Base-by-base conservation (phyloP, 2,888 invertebrate genomes). In the Ophion ventricosus region DNA sequence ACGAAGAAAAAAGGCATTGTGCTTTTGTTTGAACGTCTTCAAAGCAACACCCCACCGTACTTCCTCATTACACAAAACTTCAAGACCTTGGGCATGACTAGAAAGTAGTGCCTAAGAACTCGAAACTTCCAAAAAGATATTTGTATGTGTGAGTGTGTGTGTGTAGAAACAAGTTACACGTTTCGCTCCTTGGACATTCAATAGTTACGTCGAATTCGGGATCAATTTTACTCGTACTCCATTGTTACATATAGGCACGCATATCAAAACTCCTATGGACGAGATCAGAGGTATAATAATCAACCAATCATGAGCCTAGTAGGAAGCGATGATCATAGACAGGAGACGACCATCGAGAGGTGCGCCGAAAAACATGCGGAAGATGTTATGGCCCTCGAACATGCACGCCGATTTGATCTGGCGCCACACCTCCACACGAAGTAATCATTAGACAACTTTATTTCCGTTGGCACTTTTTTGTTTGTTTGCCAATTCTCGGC, bases 381-480 rank as follows among this genome's bases (percentile, higher is more conserved):
- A 90, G 89, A 91, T 88, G 89, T 91, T 91, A 91, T 91, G 88
- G 89, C 88, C 83, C 86, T 85, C 83, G 88, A 87, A 89, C 91
- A 91, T 91, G 91, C 91, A 91, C 89, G 86, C 84, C 83, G 91
- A 91, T 91, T 90, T 89, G 88, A 91, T 91, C 91, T 91, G 90
- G 88, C 90, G 90, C 91, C 91, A 89, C 91, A 86, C 91, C 91
- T 90, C 89, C 85, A 90, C 91, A 90, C 90, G 90, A 91, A 90
- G 90, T 91, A 91, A 91, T 91, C 91, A 91, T 91, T 91, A 91
- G 90, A 90, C 90, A 90, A 91, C 90, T 90, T 88, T 90, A 77
- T 88, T 89, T 90, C 88, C 89, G 87, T 86, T 81, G 80, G 85
- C 82, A 82, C 80, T 84, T 83, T 82, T 86, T 75, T 35, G 14